These are phyloP conservation scores for Trachelus stipa DNA, from an alignment of 2,888 invertebrate species.

Conservation along the genomic window DNA sequence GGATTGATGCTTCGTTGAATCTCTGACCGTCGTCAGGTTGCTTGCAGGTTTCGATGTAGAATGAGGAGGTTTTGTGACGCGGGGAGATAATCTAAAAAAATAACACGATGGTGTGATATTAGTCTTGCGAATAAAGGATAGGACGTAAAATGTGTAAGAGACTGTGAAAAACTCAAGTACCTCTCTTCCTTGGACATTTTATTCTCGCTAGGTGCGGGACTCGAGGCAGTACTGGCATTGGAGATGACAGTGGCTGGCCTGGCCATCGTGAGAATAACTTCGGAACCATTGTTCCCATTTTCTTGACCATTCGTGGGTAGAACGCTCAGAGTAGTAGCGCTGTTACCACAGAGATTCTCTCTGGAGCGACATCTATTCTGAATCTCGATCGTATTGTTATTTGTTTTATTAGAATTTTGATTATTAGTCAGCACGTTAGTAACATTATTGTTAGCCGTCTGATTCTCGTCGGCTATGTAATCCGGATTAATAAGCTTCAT, in stretches of 20 bases:
- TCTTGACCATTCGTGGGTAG: conserved; percentile 57
- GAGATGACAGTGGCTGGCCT: conserved; percentile 76
- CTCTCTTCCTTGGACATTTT: conserved; percentile 72
- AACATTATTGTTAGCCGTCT: conserved; percentile 54
- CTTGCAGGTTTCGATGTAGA: conserved; percentile 51
- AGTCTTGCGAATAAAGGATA: neutral
- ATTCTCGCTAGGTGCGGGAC: conserved; percentile 71
- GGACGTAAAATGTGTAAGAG: neutral
- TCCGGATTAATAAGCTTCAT: conserved; percentile 90
- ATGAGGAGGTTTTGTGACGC: conserved; percentile 60
- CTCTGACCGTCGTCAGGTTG: conserved; percentile 49
- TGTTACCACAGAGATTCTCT: conserved; percentile 64
- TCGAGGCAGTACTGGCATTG: conserved; percentile 72
- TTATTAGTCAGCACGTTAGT: conserved; percentile 42
- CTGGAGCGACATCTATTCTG: conserved; percentile 64
- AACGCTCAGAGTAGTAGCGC: conserved; percentile 58
- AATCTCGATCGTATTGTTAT: conserved; percentile 60
- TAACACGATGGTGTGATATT: neutral
- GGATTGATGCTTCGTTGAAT: conserved; percentile 43
- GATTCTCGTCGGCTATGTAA: conserved; percentile 61
- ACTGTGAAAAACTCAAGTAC: conserved; percentile 37
- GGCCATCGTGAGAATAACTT: conserved; percentile 75
- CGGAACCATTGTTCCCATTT: conserved; percentile 63
- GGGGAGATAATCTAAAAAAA: conserved; percentile 58
- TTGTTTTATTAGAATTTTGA: conserved; percentile 46